phyloP scores from a whole-genome alignment of 2,113 vertebrate species.

The Zapus hudsonius region DNA sequence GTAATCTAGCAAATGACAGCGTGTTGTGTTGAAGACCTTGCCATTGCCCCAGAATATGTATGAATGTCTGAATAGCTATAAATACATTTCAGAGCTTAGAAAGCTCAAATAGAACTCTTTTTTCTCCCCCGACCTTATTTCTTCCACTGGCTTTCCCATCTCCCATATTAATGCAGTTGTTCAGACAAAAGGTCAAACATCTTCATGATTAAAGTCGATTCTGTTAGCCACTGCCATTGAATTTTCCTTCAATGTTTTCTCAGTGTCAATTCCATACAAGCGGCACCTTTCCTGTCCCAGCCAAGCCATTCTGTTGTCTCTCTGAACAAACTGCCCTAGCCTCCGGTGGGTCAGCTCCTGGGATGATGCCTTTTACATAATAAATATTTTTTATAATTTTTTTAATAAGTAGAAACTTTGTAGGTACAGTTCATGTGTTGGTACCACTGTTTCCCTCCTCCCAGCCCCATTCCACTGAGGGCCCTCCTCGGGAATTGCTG shows the following conservation, averaged over 20 bases:
- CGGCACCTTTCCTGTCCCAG: background rate
- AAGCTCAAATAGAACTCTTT: background rate
- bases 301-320: background rate
- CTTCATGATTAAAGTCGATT: background rate
- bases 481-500: too few species aligned
- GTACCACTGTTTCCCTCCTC: too few species aligned
- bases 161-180: background rate
- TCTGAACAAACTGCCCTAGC: background rate
- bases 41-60: background rate
- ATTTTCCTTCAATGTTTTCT: background rate
- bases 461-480: too few species aligned
- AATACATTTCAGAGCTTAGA: background rate
- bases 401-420: too few species aligned
- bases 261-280: background rate
- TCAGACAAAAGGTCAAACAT: background rate
- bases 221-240: background rate
- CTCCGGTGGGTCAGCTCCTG: background rate
- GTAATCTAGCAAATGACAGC: background rate
- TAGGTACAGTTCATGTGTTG: too few species aligned
- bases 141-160: background rate
- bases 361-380: background rate
- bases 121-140: background rate
- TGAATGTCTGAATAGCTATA: background rate
- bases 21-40: background rate
- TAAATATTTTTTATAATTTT: too few species aligned